Evolutionary conservation across 1,140 invertebrate genomes (phyloP).

Genomic region (Drosophila arawakana): DNA sequence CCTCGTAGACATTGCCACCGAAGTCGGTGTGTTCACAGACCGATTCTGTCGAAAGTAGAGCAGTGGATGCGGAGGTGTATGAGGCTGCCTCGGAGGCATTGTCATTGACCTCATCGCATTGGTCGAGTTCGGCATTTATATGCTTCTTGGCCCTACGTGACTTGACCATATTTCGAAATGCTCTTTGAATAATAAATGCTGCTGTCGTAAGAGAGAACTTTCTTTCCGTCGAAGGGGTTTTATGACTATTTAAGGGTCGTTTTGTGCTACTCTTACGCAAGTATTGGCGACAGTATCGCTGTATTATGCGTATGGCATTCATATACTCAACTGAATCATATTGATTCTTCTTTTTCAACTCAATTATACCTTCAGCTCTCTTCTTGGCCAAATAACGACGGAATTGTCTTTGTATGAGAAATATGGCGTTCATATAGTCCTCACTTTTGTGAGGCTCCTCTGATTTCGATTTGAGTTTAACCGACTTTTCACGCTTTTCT

Average conservation of each 20-base stretch:
- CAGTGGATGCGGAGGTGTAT: slow-evolving; percentile 76
- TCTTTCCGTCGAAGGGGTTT: slow-evolving; percentile 15
- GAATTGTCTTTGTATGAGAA: slow-evolving; percentile 64
- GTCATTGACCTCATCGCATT: slow-evolving; percentile 65
- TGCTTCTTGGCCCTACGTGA: slow-evolving; percentile 32
- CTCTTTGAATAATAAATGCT: slow-evolving; percentile 72
- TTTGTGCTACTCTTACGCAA: slow-evolving; percentile 21
- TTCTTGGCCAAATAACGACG: slow-evolving; percentile 47
- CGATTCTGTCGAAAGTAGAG: slow-evolving; percentile 70
- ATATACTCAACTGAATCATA: slow-evolving; percentile 50
- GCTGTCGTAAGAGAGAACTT: slow-evolving; percentile 55
- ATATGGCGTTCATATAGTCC: slow-evolving; percentile 57
- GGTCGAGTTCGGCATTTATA: slow-evolving; percentile 35
- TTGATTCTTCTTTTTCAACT: slow-evolving; percentile 6
- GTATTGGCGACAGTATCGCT: slow-evolving; percentile 55
- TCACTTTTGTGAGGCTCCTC: slow-evolving; percentile 27
- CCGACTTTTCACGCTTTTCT: slow-evolving; percentile 20
- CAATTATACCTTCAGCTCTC: slow-evolving; percentile 15
- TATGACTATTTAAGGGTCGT: slow-evolving; percentile 5
- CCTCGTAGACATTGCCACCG: slow-evolving; percentile 51
- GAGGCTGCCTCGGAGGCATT: slow-evolving; percentile 70
- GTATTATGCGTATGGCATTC: slow-evolving; percentile 55
- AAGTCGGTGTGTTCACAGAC: slow-evolving; percentile 52
- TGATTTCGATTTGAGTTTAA: background rate
- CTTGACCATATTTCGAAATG: slow-evolving; percentile 59